Conservation (phyloP, 64 coral and sea anemone species). For the Stylophora pistillata region DNA sequence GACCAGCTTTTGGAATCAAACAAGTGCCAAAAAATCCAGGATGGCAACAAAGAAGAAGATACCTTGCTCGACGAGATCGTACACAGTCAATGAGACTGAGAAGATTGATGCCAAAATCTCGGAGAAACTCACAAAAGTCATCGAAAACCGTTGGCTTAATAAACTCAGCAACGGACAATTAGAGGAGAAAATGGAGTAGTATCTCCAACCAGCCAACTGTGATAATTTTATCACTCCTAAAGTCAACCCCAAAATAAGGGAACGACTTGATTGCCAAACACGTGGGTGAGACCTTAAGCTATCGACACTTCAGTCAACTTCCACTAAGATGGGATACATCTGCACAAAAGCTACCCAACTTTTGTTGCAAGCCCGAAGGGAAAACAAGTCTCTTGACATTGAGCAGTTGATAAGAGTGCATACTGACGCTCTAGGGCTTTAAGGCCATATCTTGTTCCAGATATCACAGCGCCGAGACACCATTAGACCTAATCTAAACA, state of each 20-base stretch:
- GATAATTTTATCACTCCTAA: conserved; percentile 57
- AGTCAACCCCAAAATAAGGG: conserved; percentile 71
- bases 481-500: conserved; percentile 30
- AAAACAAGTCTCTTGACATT: conserved; percentile 26
- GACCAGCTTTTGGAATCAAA: neutral
- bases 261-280: conserved; percentile 48
- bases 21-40: neutral
- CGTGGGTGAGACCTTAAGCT: conserved; percentile 39
- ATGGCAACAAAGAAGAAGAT: conserved; percentile 47
- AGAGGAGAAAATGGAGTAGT: conserved; percentile 51
- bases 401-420: conserved; percentile 43
- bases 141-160: conserved; percentile 51
- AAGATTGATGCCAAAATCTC: conserved; percentile 44
- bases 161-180: conserved; percentile 40
- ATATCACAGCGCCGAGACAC: conserved; percentile 32
- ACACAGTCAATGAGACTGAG: conserved; percentile 48
- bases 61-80: conserved; percentile 50
- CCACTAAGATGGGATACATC: conserved; percentile 52
- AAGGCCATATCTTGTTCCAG: conserved; percentile 35
- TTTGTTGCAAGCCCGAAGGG: conserved; percentile 40
- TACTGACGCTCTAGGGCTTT: conserved; percentile 34
- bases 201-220: conserved; percentile 45
- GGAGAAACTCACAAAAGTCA: conserved; percentile 57
- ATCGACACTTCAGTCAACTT: conserved; percentile 17
- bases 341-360: conserved; percentile 46